These are phyloP conservation scores for Drosophila subpulchrella DNA, from an alignment of 1,140 invertebrate species.

Conservation along the genomic window DNA sequence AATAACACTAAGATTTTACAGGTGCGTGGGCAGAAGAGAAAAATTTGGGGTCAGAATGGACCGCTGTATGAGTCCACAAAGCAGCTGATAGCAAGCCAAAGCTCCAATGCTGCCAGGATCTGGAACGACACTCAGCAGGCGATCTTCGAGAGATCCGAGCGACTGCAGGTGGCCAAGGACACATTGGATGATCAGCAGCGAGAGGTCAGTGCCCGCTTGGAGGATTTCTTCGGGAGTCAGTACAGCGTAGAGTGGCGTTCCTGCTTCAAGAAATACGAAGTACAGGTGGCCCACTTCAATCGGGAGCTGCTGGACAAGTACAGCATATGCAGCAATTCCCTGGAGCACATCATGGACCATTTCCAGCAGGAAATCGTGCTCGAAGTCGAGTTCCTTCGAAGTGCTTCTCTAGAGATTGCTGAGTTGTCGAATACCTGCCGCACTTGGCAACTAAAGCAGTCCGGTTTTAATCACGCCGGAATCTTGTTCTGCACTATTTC, in stretches of 20 bases:
- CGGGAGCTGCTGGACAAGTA: constrained; percentile 50
- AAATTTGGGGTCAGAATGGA: constrained; percentile 37
- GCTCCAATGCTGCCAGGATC: constrained; percentile 9
- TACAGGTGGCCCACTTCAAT: constrained; percentile 46
- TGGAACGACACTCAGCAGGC: constrained; percentile 48
- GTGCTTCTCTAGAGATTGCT: constrained; percentile 26
- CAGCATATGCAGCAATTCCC: constrained; percentile 34
- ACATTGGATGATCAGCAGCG: constrained; percentile 19
- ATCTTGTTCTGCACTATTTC: constrained; percentile 44
- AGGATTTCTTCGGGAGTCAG: constrained; percentile 13
- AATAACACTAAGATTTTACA: background rate
- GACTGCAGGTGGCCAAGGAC: constrained; percentile 16
- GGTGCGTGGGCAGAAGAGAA: constrained; percentile 3
- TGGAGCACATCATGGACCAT: constrained; percentile 37
- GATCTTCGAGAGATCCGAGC: constrained; percentile 5
- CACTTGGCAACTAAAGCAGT: constrained; percentile 37
- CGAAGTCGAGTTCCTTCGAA: constrained; percentile 34
- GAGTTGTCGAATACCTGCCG: constrained; percentile 19
- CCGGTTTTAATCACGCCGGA: constrained; percentile 33
- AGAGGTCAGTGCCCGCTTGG: constrained; percentile 24
- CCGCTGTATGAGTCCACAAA: constrained; percentile 62
- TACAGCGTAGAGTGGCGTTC: constrained; percentile 12
- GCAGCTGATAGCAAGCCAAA: constrained; percentile 29
- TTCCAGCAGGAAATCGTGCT: constrained; percentile 32
- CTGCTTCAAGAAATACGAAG: constrained; percentile 52